Conservation (phyloP, 2,113 vertebrate species). For the Acanthochromis polyacanthus region DNA sequence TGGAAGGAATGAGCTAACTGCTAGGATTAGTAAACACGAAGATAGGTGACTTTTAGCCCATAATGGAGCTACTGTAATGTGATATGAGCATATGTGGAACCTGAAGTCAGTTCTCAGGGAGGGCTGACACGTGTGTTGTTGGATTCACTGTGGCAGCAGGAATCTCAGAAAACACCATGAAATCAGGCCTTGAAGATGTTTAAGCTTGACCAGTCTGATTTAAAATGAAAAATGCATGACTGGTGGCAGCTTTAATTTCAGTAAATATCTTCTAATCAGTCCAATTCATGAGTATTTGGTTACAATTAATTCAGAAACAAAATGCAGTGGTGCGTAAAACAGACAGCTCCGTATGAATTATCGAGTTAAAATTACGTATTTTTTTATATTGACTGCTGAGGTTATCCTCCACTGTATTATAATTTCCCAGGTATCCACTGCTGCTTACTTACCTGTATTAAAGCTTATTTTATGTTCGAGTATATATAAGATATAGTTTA, state of each 20-base stretch:
- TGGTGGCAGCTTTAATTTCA: neutral
- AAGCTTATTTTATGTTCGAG: neutral
- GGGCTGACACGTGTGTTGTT: slow-evolving; percentile 18
- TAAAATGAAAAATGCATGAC: neutral
- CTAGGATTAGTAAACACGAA: slow-evolving; percentile 73
- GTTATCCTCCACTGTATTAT: neutral
- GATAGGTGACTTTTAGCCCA: slow-evolving; percentile 37
- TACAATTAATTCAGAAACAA: neutral
- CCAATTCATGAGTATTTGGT: neutral
- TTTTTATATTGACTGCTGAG: neutral
- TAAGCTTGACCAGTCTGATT: neutral
- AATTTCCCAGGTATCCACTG: neutral
- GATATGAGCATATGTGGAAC: slow-evolving; percentile 53
- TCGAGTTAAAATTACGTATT: no score
- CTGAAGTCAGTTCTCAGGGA: slow-evolving; percentile 37
- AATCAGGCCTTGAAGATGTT: neutral
- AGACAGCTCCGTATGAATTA: neutral
- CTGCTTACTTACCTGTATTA: neutral
- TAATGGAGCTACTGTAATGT: slow-evolving; percentile 58
- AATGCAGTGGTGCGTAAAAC: neutral
- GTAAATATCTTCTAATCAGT: no score
- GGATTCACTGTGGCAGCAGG: slow-evolving; percentile 13
- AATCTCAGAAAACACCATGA: neutral
- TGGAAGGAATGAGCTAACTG: slow-evolving; percentile 72
- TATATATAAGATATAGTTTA: no score